Evolutionary conservation across 1,140 invertebrate species (phyloP), one percentile per base, ranked within the genome.

Genomic region (Eurosta solidaginis): DNA sequence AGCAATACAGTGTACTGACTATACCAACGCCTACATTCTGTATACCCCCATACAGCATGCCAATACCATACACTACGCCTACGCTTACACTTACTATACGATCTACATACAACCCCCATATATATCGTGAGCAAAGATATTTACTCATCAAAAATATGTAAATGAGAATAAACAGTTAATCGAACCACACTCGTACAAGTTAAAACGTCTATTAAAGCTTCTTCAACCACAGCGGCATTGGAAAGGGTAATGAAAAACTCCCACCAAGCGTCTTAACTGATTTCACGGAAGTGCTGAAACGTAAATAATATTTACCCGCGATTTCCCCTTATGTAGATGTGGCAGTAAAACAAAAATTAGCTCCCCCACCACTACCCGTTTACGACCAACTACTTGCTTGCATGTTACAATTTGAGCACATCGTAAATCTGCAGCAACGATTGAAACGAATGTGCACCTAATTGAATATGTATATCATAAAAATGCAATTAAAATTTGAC

Each of bases 401-500:
- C 22, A 40, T 68, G 59, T 40, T 40, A 27, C 59, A 68, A 20
- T 68, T 68, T 27, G 59, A 68, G 22, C 59, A 40, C 33, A 22
- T 68, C 59, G 33, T 68, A 68, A 68, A 68, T 68, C 59, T 68
- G 36, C 59, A 20, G 33, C 33, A 7, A 7, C n/a, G 33, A 40
- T 68, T 42, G 59, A 22, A 7, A n/a, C 59, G 59, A 68, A 42
- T 36, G n/a, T 20, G n/a, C 36, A 33, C 33, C 59, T 68, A 68
- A 68, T 68, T 68, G 59, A 68, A 68, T 40, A 68, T 9, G 36
- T 25, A 40, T 20, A 7, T 68, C 59, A 20, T 68, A 68, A 68
- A 68, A 68, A 9, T 22, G 59, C 22, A 3, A 68, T 68, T 68
- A 68, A 54, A 68, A 40, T 68, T 68, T 40, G 59, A 68, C 59